Evolutionary conservation across 2,888 invertebrate genomes (phyloP), one percentile per base, ranked within the genome.

Genomic region (Serripes groenlandicus): DNA sequence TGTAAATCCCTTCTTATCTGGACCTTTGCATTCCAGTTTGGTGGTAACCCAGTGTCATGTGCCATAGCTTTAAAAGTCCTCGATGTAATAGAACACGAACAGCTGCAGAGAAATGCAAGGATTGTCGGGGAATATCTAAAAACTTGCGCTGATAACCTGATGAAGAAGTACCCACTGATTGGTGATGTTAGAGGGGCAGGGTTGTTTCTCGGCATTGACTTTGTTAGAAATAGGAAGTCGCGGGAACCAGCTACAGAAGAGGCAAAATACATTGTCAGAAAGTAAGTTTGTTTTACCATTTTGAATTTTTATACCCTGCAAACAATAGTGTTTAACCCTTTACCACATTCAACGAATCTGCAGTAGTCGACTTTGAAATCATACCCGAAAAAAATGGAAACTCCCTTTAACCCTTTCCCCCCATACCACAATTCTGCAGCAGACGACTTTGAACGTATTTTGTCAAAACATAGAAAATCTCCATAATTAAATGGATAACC

Each of bases 11-110:
- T n/a, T n/a, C n/a, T n/a, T n/a, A n/a, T n/a, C n/a, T n/a, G n/a
- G n/a, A n/a, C n/a, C n/a, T n/a, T 56, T 56, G 21, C 37, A 5
- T 66, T 60, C 26, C 95, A 98, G 98, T 99, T 98, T 93, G 99
- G 99, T 18, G 99, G 99, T 15, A 99, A 99, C 95, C 99, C 99
- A 18, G 99, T 99, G 0, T 99, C 99, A 0, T 99, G 99, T 94
- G 99, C 99, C 0, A 97, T 99, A 69, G 98, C 98, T 0, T 97
- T 97, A 93, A 98, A 99, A 3, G 99, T 99, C 0, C 96, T 99
- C 93, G 97, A 98, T 91, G 97, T 98, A 5, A 97, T 99, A 81
- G 97, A 98, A 92, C 96, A 97, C 56, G 99, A 99, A 93, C 96
- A 97, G 34, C 95, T 99, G 9, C 96, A 97, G 93, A 97, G 98